Percentiles rank a stretch among this genome's conserved stretches.
Conservation (phyloP, 23 tunicate species). For the Phallusia fumigata region DNA sequence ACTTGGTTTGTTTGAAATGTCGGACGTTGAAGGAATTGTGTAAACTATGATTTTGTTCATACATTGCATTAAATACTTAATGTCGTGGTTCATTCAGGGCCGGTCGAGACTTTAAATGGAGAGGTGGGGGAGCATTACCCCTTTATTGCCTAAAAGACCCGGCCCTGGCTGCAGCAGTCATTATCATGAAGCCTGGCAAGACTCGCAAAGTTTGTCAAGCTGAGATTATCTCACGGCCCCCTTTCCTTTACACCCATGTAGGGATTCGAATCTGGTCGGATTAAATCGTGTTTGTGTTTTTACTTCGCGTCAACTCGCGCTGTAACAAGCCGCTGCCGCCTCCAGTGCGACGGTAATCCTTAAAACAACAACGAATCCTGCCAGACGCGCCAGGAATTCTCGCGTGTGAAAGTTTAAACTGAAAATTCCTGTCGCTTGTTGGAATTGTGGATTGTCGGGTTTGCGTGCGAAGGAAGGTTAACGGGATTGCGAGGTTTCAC, state of each 20-base stretch:
- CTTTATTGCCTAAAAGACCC: too few relatives aligned
- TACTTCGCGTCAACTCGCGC: background rate
- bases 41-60: too few relatives aligned
- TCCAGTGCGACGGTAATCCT: background rate
- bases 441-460: background rate
- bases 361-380: background rate
- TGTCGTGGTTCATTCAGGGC: too few relatives aligned
- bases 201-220: too few relatives aligned
- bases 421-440: background rate
- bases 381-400: background rate
- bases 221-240: background rate
- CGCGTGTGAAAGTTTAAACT: background rate
- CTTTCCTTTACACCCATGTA: conserved; percentile 8
- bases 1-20: too few relatives aligned
- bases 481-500: background rate
- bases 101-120: too few relatives aligned
- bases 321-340: background rate
- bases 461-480: background rate
- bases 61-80: too few relatives aligned
- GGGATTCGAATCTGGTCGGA: background rate
- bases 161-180: too few relatives aligned
- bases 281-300: background rate
- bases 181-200: too few relatives aligned
- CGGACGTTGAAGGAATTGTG: too few relatives aligned
- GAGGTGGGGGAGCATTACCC: too few relatives aligned